Percentiles rank a stretch among this genome's conserved stretches.
Evolutionary conservation across 2,113 vertebrate species (phyloP).

Genomic region (Macaca nemestrina): DNA sequence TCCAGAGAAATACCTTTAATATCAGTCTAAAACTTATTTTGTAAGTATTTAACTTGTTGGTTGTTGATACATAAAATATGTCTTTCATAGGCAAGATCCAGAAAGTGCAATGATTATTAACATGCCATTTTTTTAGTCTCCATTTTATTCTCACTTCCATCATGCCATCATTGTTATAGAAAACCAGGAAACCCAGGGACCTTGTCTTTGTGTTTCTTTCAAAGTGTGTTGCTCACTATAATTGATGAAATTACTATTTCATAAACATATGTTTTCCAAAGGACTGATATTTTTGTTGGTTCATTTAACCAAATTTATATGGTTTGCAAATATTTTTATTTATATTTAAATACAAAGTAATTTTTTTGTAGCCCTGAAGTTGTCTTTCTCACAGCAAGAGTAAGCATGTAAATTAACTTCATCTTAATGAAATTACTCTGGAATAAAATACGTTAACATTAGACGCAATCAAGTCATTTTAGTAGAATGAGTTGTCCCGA

Average conservation of each 20-base stretch:
- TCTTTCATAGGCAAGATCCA: not conserved
- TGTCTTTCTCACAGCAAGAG: not conserved
- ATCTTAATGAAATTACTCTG: not conserved
- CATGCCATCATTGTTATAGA: not conserved
- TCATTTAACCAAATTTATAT: not conserved
- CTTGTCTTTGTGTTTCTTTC: not conserved
- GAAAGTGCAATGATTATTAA: not conserved
- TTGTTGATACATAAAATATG: not conserved
- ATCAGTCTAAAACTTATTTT: not conserved
- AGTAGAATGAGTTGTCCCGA: not conserved
- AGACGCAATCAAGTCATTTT: not conserved
- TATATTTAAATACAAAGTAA: not conserved
- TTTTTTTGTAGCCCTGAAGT: not conserved
- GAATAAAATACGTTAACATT: not conserved
- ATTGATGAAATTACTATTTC: not conserved
- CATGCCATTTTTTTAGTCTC: not conserved
- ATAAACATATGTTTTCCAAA: not conserved
- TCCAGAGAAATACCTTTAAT: not conserved
- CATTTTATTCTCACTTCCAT: not conserved
- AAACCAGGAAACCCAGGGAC: not conserved
- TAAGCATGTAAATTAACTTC: not conserved
- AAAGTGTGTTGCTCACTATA: not conserved
- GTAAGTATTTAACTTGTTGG: not conserved
- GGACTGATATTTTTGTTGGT: not conserved
- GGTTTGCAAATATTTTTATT: not conserved